phyloP scores from a whole-genome alignment of 2,888 invertebrate genomes.

The Hypomecis punctinalis region DNA sequence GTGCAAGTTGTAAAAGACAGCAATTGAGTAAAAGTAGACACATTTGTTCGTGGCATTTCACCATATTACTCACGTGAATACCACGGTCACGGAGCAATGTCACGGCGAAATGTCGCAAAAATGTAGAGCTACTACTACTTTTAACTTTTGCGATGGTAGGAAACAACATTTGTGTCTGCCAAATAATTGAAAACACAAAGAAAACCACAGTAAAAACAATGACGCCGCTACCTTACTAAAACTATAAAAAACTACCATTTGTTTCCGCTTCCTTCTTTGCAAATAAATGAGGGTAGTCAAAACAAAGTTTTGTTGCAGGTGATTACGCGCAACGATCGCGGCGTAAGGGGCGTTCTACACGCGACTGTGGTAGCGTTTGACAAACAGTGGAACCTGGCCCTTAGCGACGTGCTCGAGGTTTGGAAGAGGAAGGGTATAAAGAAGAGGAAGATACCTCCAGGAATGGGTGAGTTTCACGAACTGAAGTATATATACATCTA shows the following conservation, averaged over 20 bases:
- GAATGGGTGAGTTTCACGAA: slow-evolving; percentile 74
- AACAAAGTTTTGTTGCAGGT: slow-evolving; percentile 81
- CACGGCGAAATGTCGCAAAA: no score
- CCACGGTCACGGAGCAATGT: no score
- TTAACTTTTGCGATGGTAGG: no score
- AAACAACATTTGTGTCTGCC: no score
- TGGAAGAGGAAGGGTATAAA: slow-evolving; percentile 88
- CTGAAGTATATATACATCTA: no score
- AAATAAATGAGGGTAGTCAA: slow-evolving; percentile 8
- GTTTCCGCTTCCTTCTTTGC: not conserved
- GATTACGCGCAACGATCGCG: slow-evolving; percentile 88
- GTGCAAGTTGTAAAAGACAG: no score
- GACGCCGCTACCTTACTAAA: not conserved
- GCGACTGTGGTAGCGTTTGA: slow-evolving; percentile 95
- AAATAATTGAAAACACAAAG: no score
- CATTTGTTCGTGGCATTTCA: no score
- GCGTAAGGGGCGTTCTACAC: slow-evolving; percentile 90
- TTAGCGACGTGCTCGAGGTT: slow-evolving; percentile 92
- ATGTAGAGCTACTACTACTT: no score
- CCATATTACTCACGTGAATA: no score
- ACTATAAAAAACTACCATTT: not conserved
- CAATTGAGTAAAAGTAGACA: no score
- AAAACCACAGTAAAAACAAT: no score
- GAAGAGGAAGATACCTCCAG: slow-evolving; percentile 85
- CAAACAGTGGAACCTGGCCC: slow-evolving; percentile 96